Base-by-base conservation (phyloP, 2,113 vertebrate genomes). In the Indicator maculatus region DNA sequence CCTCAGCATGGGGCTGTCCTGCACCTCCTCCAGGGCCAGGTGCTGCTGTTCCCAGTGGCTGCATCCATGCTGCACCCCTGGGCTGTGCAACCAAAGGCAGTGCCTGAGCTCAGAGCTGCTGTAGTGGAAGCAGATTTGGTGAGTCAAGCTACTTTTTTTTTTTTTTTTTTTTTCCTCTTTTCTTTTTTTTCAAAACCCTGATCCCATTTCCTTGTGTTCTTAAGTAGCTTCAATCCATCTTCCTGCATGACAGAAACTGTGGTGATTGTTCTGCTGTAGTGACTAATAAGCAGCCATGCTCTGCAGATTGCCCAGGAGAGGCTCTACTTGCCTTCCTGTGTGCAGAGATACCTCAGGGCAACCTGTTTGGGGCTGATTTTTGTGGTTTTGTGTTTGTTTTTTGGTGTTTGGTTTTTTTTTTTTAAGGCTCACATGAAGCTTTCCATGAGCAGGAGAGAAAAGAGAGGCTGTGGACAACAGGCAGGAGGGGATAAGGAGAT, bases 211-310 rank as follows among this genome's bases (percentile, higher is more conserved):
- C 75, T 86, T 63, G 74, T 83, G 2, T 60, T 86, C 88, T 74
- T 74, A 83, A 93, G 92, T 72, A 90, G 88, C 86, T 96, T 66
- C 79, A 83, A 76, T 95, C 94, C 92, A 94, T 90, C 90, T 90
- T 41, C 31, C 24, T 56, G 80, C 86, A 70, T 90, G 63, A 79
- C 80, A 75, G 80, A 45, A 81, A 7, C 31, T 12, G 65, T 47
- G 89, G 30, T 84, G 88, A 81, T 96, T 91, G 92, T 73, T 94
- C 80, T 81, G 11, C 85, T 82, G 90, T 64, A 86, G 83, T 61
- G 73, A 94, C 83, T 83, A 65, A 89, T 18, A 33, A 69, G 18
- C 71, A 64, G 84, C 78, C 17, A 1, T 74, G 56, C 93, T 80
- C 76, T 15, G n/a, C 65, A 63, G 83, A 73, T 91, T 47, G 58